phyloP scores from a whole-genome alignment of 2,797 vertebrate species.

The Sitta carolinensis region DNA sequence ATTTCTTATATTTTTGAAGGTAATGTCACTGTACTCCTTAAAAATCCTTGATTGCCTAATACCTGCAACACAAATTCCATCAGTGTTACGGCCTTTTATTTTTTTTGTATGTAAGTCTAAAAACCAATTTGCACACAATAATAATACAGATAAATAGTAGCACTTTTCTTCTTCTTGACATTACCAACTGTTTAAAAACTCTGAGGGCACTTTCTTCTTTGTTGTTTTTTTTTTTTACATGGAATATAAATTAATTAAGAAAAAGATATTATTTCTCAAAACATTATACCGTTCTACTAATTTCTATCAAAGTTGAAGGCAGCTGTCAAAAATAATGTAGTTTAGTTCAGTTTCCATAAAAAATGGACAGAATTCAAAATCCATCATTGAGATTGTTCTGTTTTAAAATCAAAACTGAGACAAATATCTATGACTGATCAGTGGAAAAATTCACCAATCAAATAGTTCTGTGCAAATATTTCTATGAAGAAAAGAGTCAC shows the following conservation, averaged over 20 bases:
- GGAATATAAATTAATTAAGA: background rate
- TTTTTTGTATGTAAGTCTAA: background rate
- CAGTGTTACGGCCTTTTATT: background rate
- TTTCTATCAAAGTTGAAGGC: background rate
- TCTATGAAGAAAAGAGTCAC: slow-evolving; percentile 48
- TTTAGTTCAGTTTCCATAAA: background rate
- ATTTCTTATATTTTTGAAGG: background rate
- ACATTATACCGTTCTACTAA: background rate
- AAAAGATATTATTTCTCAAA: background rate
- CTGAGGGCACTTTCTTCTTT: background rate
- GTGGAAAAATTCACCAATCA: background rate
- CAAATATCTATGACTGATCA: background rate
- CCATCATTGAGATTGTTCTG: background rate
- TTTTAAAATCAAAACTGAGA: background rate
- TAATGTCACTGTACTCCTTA: background rate
- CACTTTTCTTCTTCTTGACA: background rate
- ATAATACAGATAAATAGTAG: background rate
- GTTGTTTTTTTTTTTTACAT: background rate
- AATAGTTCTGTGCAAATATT: background rate
- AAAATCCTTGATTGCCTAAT: background rate
- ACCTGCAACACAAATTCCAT: background rate
- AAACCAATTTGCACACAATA: background rate
- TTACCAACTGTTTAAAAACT: background rate
- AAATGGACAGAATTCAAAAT: background rate
- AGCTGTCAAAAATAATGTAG: background rate